Evolutionary conservation across 1,140 invertebrate species (phyloP), one percentile per base, ranked within the genome.

Genomic region (Philopotamus ludificatus): DNA sequence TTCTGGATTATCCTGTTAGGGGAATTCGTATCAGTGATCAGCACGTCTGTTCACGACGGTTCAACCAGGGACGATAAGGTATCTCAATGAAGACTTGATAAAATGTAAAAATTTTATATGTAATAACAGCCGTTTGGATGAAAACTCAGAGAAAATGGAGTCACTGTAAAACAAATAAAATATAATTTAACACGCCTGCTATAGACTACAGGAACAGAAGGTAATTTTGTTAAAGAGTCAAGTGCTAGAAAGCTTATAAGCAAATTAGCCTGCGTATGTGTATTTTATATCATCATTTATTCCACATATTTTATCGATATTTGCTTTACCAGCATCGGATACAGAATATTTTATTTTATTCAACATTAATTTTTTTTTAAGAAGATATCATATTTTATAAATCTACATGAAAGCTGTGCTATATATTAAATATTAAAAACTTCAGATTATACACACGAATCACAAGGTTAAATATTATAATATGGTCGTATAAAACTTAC

Each of bases 141-240:
- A 20, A 68, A 68, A 59, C 18, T 68, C 67, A 61, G 55, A 65
- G 63, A 65, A 59, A 61, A 50, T 57, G 64, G 54, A 65, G 68
- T 15, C 68, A 70, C 68, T 70, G 68, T 55, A 69, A 70, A 70
- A 70, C 50, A 70, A 70, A 70, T 64, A 70, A 70, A 70, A 70
- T 66, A 59, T 23, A 49, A 58, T 70, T 70, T 70, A 70, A 60
- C 68, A 51, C 60, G 49, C 39, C 67, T 20, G 26, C 22, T 20
- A 66, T 7, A 34, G 54, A 28, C 25, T 60, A 65, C 39, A 63
- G 39, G 16, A 20, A 51, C 45, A 62, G 20, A 67, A 16, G 58
- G 60, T 22, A 49, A 21, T 57, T 54, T 54, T 59, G 55, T 44
- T 61, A 41, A 66, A 49, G n/a, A 41, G 25, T 45, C 9, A 53